Evolutionary conservation across 2,113 vertebrate species (phyloP), one percentile per base, ranked within the genome.

Genomic region (Paralichthys olivaceus): DNA sequence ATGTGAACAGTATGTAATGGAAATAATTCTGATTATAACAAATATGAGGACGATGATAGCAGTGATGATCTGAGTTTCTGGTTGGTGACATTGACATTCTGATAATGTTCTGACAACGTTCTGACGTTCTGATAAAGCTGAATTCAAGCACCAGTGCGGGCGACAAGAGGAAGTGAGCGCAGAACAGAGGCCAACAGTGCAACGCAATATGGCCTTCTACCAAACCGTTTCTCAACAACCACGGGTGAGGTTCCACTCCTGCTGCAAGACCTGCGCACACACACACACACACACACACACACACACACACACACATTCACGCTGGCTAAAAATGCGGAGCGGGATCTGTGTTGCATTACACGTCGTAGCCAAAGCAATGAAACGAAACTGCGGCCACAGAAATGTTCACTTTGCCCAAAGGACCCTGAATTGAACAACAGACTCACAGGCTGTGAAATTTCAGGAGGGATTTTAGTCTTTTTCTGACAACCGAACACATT

Each of bases 261-360:
- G 67, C 22, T 56, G 28, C 19, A 17, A 67, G 72, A 22, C 40
- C 67, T 13, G 55, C 59, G 20, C 23, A 28, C 54, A 43, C n/a
- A 20, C 57, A 68, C 69, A 34, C 72, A 63, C 72, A 66, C 75
- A 73, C 68, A 40, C 20, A 51, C 64, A 75, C 69, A 26, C 47
- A 34, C 57, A 29, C 64, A 17, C 69, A 43, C 45, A 49, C 45
- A 49, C 45, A 49, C 17, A 49, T 19, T 6, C 45, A 37, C 62
- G 19, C 69, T 37, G 62, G 51, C 63, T 62, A 25, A 54, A 79
- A 71, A 68, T 22, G 57, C 2, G 32, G 80, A 90, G 80, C 29
- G 53, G 55, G 84, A 81, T 93, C 94, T 95, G 93, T 87, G 77
- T 91, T 89, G 74, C 83, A 93, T 94, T 94, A 93, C 49, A 77